Evolutionary conservation across 2,797 vertebrate genomes (phyloP).

Genomic region (Lemur catta): DNA sequence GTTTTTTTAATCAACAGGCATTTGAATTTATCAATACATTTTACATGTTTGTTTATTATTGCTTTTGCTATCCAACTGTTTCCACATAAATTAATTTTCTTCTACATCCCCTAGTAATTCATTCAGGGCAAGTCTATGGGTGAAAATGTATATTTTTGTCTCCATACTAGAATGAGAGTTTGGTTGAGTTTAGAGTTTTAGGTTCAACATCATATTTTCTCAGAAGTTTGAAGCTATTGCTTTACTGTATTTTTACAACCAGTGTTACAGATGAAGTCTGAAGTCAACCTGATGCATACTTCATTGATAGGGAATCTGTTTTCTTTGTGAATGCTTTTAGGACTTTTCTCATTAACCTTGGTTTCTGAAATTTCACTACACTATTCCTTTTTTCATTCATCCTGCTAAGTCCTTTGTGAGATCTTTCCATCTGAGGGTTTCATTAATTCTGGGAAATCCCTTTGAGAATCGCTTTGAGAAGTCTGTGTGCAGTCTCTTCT

Average conservation of each 20-base stretch:
- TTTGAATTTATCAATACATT: neutral
- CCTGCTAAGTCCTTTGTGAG: neutral
- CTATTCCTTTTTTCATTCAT: neutral
- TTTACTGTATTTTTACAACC: neutral
- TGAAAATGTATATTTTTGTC: neutral
- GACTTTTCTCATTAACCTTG: neutral
- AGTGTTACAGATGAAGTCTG: neutral
- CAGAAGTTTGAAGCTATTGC: neutral
- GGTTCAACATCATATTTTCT: neutral
- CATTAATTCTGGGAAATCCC: neutral
- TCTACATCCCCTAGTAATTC: neutral
- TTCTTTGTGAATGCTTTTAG: neutral
- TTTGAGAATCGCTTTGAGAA: neutral
- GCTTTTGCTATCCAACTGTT: neutral
- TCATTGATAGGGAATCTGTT: neutral
- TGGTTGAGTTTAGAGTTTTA: neutral
- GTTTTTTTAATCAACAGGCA: neutral
- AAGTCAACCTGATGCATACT: neutral
- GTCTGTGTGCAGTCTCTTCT: neutral
- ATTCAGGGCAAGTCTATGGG: neutral
- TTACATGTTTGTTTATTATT: neutral
- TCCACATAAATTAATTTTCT: neutral
- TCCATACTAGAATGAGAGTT: neutral
- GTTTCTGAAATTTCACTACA: neutral
- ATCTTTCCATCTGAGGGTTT: neutral